Evolutionary conservation across 2,113 vertebrate species (phyloP).

Genomic region (Oreochromis niloticus): DNA sequence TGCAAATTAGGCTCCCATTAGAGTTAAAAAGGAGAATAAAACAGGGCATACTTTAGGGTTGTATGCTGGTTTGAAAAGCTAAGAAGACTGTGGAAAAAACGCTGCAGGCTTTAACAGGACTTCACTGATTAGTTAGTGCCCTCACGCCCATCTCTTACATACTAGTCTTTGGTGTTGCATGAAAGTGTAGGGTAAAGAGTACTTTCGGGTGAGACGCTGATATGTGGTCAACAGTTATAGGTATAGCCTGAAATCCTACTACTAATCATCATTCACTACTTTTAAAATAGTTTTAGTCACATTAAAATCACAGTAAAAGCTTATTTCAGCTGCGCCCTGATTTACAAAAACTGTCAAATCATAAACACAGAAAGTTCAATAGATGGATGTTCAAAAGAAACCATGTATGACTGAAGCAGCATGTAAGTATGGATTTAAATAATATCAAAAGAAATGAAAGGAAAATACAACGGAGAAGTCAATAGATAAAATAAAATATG

Average conservation of each 20-base stretch:
- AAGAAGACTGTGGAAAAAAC: neutral
- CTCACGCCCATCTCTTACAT: neutral
- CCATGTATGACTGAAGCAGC: neutral
- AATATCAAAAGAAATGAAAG: neutral
- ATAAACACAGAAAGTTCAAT: neutral
- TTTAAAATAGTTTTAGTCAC: neutral
- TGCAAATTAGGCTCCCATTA: neutral
- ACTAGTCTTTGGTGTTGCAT: neutral
- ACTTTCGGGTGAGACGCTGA: neutral
- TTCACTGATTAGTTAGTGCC: neutral
- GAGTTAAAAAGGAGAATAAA: neutral
- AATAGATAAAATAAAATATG: neutral
- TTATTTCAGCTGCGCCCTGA: fast-evolving
- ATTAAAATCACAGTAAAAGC: neutral
- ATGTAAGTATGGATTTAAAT: neutral
- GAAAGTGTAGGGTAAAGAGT: fast-evolving
- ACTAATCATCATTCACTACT: neutral
- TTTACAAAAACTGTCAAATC: neutral
- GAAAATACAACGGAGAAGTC: neutral
- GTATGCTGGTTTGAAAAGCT: neutral
- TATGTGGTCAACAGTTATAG: neutral
- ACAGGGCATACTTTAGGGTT: neutral
- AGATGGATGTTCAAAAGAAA: neutral
- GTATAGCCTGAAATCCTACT: neutral
- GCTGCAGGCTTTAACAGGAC: neutral